Conservation (phyloP, 2,113 vertebrate genomes). For the Callorhinus ursinus region DNA sequence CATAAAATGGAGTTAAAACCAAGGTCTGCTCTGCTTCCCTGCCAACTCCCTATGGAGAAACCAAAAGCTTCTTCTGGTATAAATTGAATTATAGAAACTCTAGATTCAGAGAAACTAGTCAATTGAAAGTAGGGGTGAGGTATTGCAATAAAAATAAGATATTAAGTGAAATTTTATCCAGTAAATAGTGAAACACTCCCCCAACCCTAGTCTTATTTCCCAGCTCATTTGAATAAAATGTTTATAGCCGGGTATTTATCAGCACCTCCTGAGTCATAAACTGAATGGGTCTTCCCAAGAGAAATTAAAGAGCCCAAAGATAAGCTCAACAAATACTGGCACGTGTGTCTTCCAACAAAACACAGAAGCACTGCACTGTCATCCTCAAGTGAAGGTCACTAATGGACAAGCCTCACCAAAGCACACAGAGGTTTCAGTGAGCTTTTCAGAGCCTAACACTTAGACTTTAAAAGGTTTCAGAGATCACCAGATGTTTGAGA, state of each 20-base stretch:
- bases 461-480: background rate
- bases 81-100: background rate
- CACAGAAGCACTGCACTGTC: background rate
- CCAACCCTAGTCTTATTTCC: background rate
- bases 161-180: background rate
- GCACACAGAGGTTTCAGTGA: background rate
- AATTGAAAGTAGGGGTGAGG: background rate
- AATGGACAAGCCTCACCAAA: background rate
- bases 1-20: background rate
- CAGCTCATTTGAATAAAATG: background rate
- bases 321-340: background rate
- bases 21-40: background rate
- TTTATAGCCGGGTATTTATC: background rate
- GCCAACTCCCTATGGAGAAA: background rate
- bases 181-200: background rate
- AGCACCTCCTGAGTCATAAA: background rate
- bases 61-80: background rate
- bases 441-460: background rate
- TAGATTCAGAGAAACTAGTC: background rate
- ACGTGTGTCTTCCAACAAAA: background rate
- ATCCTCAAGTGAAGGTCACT: background rate
- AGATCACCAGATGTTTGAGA: background rate
- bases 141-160: background rate
- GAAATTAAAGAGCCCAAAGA: background rate
- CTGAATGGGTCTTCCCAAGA: background rate